These are phyloP conservation scores for Tortricodes alternella DNA, from an alignment of 2,888 invertebrate genomes.

Conservation along the genomic window DNA sequence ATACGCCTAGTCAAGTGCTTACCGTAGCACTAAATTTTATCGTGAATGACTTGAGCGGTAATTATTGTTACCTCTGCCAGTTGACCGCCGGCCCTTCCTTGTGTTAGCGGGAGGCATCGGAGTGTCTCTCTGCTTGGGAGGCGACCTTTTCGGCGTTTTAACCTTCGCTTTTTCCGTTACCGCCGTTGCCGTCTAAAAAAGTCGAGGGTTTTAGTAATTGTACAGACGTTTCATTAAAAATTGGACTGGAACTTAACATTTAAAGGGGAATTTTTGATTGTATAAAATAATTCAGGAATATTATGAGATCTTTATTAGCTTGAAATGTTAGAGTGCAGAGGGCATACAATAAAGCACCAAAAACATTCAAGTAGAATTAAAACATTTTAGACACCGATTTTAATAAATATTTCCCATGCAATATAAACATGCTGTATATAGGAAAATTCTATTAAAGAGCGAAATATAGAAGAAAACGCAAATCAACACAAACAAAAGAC, in stretches of 20 bases:
- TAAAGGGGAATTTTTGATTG: too few species aligned
- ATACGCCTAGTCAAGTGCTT: too few species aligned
- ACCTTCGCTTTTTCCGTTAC: conserved; percentile 64
- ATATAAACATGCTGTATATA: conserved; percentile 21
- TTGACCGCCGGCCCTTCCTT: conserved; percentile 54
- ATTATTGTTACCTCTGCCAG: conserved; percentile 43
- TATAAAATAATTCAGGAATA: too few species aligned
- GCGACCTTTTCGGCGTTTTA: conserved; percentile 43
- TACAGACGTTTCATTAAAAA: too few species aligned
- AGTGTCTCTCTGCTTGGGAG: conserved; percentile 43
- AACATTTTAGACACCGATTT: background rate
- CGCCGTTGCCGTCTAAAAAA: conserved; percentile 69
- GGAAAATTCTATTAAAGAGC: conserved; percentile 32
- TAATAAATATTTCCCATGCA: conserved; percentile 21
- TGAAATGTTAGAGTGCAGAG: background rate
- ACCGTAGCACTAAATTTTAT: conserved; percentile 11
- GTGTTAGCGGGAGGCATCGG: conserved; percentile 52
- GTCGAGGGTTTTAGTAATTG: too few species aligned
- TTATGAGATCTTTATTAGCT: background rate
- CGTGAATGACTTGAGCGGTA: background rate
- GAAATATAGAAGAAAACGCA: conserved; percentile 36
- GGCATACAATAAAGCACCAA: background rate
- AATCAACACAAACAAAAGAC: conserved; percentile 33
- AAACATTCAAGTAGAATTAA: background rate
- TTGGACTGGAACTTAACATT: too few species aligned